Percentiles rank a stretch among this genome's conserved stretches.
phyloP scores from a whole-genome alignment of 2,888 invertebrate genomes.

The Lithodes maja region DNA sequence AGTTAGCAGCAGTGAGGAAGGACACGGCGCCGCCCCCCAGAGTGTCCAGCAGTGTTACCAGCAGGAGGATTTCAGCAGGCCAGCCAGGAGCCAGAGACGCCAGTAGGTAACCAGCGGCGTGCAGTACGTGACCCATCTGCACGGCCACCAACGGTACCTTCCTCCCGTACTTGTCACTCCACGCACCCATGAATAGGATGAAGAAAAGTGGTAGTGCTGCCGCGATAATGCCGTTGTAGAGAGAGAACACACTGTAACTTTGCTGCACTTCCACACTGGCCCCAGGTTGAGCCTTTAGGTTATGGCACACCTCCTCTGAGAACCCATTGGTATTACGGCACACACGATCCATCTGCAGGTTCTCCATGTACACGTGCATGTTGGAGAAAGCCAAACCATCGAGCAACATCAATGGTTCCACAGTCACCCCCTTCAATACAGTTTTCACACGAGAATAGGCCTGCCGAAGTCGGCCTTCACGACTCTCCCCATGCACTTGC shows the following conservation, averaged over 20 bases:
- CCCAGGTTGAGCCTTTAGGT: slow-evolving; percentile 29
- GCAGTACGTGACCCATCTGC: slow-evolving; percentile 71
- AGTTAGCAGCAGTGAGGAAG: slow-evolving; percentile 67
- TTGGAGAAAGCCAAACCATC: slow-evolving; percentile 55
- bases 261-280: slow-evolving; percentile 60
- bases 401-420: slow-evolving; percentile 57
- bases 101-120: slow-evolving; percentile 71
- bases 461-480: neutral
- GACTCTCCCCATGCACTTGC: neutral
- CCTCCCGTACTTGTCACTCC: slow-evolving; percentile 72
- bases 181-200: slow-evolving; percentile 72
- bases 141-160: slow-evolving; percentile 72
- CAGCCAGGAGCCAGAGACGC: slow-evolving; percentile 47
- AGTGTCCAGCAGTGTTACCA: slow-evolving; percentile 63
- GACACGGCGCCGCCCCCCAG: slow-evolving; percentile 68
- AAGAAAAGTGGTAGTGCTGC: slow-evolving; percentile 71
- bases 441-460: slow-evolving; percentile 4
- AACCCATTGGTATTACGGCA: slow-evolving; percentile 38
- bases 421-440: slow-evolving; percentile 43
- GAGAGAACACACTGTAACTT: slow-evolving; percentile 58
- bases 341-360: slow-evolving; percentile 61
- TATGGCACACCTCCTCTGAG: slow-evolving; percentile 26
- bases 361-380: slow-evolving; percentile 58
- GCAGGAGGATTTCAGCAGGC: slow-evolving; percentile 62
- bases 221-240: slow-evolving; percentile 65